Base-by-base conservation (phyloP, 2,888 invertebrate species). In the Amiota mariae region DNA sequence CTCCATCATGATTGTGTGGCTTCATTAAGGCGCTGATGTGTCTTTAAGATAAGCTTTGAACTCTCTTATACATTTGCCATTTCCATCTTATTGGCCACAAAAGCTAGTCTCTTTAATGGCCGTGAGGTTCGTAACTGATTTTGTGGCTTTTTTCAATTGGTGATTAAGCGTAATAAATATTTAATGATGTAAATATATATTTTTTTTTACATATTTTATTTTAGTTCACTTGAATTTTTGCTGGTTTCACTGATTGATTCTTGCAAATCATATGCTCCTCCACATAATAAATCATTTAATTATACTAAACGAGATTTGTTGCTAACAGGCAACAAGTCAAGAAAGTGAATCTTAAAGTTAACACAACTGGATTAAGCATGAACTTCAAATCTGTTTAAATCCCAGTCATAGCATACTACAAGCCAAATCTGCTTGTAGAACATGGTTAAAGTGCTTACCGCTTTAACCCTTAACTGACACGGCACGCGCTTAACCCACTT, bases 1-100 rank as follows among this genome's bases (percentile, higher is more conserved):
- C 20, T 13, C 18, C 15, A 59, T 59, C 57, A 18, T 59, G 57
- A 59, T 59, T 59, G 72, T 80, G 64, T 73, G 78, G 80, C 81
- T 18, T 84, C 84, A 81, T 85, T 82, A 80, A 77, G 36, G 76
- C 77, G 79, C 79, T 80, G 82, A 82, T 82, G 82, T 85, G 82
- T 74, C 78, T 84, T 81, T 75, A 80, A 84, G 82, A 85, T 84
- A 79, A 81, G 75, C 74, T 68, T 51, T 51, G 66, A 47, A 66
- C 36, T 15, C 15, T 13, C 18, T 66, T 15, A 18, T n/a, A 48
- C 10, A 18, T 66, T 49, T 66, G 63, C 15, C n/a, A 46, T 36
- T 36, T 36, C 36, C 36, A 36, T 36, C 6, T 36, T 36, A 36
- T 36, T 36, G 36, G 36, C 36, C 36, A 36, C 8, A 36, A 36